Base-by-base conservation (phyloP, 1,140 invertebrate species). In the silkworm (Bombyx mori) region DNA sequence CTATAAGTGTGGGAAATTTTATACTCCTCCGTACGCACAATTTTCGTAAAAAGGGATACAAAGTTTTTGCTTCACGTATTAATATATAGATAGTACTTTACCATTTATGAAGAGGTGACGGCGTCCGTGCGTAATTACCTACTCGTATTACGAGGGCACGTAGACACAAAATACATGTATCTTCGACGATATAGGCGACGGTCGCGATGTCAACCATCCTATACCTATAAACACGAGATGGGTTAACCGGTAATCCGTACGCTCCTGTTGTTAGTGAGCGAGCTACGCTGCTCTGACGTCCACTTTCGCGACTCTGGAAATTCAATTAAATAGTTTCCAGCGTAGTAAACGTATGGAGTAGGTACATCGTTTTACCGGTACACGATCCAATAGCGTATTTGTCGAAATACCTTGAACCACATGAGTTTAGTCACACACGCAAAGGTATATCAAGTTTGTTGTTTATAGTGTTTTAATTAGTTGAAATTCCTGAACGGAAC, bases 271-370 rank as follows among this genome's bases (percentile, higher is more conserved):
- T 73, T 74, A 75, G 71, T 60, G 67, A 63, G 53, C 63, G 65
- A 50, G 59, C 56, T 57, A 51, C 58, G 35, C 55, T 44, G 54
- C 65, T 60, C 68, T 52, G 57, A 59, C 70, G 59, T 50, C 50
- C 68, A 61, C 57, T 71, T 59, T 56, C 69, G 72, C 69, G 63
- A 58, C 61, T 61, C 71, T 71, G 67, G 73, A 81, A 78, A 79
- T 79, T 77, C 68, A 81, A 81, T 81, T 77, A 77, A 74, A 71
- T 75, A 75, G 66, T 68, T 65, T 54, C 62, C 60, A 54, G 50
- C 52, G 56, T 63, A 61, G 66, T 71, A 71, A 68, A 69, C 63
- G 67, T 63, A 18, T 18, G 12, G 0, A 18, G 12, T 18, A 18
- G 12, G 12, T 18, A 3, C 26, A 35, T 35, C 26, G 26, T 35